Conservation (phyloP, 2,888 invertebrate species). For the Homarus gammarus region DNA sequence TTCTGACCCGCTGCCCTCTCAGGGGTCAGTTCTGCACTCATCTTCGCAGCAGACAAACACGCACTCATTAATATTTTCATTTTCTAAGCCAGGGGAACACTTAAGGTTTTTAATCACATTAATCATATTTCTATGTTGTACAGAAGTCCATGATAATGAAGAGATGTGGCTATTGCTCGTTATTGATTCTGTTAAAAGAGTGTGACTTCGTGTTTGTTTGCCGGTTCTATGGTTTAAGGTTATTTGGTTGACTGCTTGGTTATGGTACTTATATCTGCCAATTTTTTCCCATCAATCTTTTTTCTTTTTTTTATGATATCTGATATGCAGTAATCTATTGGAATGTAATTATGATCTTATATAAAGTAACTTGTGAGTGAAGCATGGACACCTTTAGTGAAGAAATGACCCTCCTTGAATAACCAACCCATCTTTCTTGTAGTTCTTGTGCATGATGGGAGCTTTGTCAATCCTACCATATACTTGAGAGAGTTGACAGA, state of each 20-base stretch:
- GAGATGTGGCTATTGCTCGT: not conserved
- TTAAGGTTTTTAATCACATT: not conserved
- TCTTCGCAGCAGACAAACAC: slow-evolving; percentile 38
- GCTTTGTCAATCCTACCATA: not conserved
- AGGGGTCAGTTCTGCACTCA: slow-evolving; percentile 72
- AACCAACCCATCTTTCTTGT: not conserved
- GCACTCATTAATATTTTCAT: slow-evolving; percentile 14
- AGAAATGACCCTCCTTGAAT: not conserved
- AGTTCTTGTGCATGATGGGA: slow-evolving; percentile 21
- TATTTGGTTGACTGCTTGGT: slow-evolving; percentile 25
- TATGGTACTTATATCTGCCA: slow-evolving; percentile 31
- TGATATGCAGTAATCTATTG: not conserved
- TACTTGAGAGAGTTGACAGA: not conserved
- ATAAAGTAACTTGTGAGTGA: not conserved
- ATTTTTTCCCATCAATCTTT: slow-evolving; percentile 5
- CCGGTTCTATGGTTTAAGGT: slow-evolving; percentile 35
- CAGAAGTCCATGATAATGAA: not conserved
- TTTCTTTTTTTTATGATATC: not conserved
- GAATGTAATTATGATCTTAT: not conserved
- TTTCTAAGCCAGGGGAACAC: not conserved
- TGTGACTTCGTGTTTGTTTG: slow-evolving; percentile 20
- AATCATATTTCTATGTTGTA: not conserved
- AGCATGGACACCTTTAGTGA: slow-evolving; percentile 9
- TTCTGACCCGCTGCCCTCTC: slow-evolving; percentile 68
- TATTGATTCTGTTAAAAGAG: not conserved